Evolutionary conservation across 2,888 invertebrate genomes (phyloP), one percentile per base, ranked within the genome.

Genomic region (Metallyticus violacea): DNA sequence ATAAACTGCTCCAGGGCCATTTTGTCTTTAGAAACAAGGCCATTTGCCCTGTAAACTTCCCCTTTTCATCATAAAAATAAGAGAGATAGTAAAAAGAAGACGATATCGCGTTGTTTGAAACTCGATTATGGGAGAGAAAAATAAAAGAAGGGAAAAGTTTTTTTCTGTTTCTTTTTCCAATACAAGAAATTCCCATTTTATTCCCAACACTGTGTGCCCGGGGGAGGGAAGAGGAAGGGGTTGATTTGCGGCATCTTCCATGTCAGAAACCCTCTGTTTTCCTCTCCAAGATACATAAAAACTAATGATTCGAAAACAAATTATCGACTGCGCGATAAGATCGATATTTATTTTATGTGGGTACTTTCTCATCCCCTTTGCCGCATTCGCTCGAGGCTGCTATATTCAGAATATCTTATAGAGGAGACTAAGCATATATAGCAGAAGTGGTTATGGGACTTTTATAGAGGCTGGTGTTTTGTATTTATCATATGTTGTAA

Each of bases 231-330:
- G 25, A 22, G 15, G 76, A 82, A 76, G 80, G 76, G 76, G 82
- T 76, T 82, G 82, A 82, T 82, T 82, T 82, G 82, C 82, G 76
- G 76, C 25, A 76, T 82, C 82, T 76, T 82, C 26, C 25, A 40
- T 82, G 82, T 76, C 82, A 76, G 82, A 76, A 76, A 82, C 82
- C 76, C 76, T 82, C 82, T 82, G 82, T 82, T 82, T 82, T 82
- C 82, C 30, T 82, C 76, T 62, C 82, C 22, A 76, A 82, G 82
- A 82, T 76, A 82, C 82, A 82, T 82, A 82, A 82, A 82, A 82
- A 26, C 76, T 82, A 82, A 82, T 82, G 82, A 82, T 76, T 82
- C 82, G 76, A 76, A 76, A 81, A 27, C 82, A 76, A 76, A 82
- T 82, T 62, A 76, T 40, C 76, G 26, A 27, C 62, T 62, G 76